Conservation (phyloP, 1,140 invertebrate genomes). For the Eubasilissa regina region DNA sequence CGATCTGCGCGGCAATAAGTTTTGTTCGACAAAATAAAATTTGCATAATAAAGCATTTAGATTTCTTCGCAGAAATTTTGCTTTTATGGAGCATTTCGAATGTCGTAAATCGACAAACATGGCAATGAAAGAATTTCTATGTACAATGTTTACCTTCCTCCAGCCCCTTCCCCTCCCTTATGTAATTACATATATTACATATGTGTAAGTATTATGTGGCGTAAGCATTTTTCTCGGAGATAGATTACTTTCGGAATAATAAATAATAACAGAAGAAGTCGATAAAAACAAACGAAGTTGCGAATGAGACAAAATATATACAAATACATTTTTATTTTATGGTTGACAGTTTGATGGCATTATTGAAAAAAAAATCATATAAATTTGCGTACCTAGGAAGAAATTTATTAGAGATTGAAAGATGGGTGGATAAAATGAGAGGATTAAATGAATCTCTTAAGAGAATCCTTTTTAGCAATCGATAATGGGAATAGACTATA, state of each 20-base stretch:
- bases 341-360: too few relatives aligned
- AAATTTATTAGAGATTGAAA: too few relatives aligned
- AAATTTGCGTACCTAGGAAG: too few relatives aligned
- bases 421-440: too few relatives aligned
- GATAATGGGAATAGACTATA: too few relatives aligned
- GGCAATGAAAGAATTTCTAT: constrained; percentile 51
- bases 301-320: too few relatives aligned
- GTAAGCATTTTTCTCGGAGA: constrained; percentile 21
- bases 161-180: neutral
- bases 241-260: constrained; percentile 10
- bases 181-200: neutral
- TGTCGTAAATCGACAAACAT: constrained; percentile 53
- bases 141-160: constrained; percentile 37
- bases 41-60: constrained; percentile 59
- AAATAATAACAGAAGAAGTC: too few relatives aligned
- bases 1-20: constrained; percentile 54
- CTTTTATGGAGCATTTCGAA: constrained; percentile 55
- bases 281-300: too few relatives aligned
- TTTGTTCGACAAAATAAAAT: constrained; percentile 55
- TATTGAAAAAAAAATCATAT: too few relatives aligned
- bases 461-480: too few relatives aligned
- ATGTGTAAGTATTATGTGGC: constrained; percentile 9
- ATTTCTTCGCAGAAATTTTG: constrained; percentile 52
- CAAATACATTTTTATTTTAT: too few relatives aligned
- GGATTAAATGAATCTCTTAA: too few relatives aligned